A percentile compares a stretch with the other conserved stretches of the same genome.
These are phyloP conservation scores for Pundamilia nyererei DNA, from an alignment of 2,113 vertebrate species.

Conservation along the genomic window DNA sequence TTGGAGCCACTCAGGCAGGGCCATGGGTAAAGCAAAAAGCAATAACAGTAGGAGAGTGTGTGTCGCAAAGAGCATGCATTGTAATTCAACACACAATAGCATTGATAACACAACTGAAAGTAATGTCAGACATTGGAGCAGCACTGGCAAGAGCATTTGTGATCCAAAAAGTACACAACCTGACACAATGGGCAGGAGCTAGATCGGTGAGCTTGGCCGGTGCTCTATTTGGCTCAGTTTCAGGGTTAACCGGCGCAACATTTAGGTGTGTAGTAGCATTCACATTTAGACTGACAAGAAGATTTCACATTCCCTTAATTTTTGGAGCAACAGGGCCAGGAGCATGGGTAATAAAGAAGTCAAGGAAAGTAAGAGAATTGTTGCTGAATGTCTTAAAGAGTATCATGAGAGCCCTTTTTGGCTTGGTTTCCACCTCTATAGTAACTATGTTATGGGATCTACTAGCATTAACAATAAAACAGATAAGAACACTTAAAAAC, in stretches of 20 bases:
- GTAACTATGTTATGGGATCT: neutral
- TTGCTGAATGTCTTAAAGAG: neutral
- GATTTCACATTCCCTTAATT: too few relatives aligned
- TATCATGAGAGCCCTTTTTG: neutral
- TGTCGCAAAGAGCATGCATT: too few relatives aligned
- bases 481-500: neutral
- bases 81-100: too few relatives aligned
- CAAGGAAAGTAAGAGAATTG: neutral
- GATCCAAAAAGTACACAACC: neutral
- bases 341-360: neutral
- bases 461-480: neutral
- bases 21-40: too few relatives aligned
- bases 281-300: neutral
- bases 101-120: too few relatives aligned
- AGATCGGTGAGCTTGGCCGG: accelerated
- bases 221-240: too few relatives aligned
- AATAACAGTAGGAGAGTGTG: too few relatives aligned
- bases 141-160: neutral
- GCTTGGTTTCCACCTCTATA: neutral
- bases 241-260: accelerated
- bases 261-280: neutral
- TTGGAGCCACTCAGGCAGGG: too few relatives aligned
- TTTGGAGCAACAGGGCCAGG: neutral
- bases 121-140: neutral
- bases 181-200: neutral